Base-by-base conservation (phyloP, 2,888 invertebrate species). In the Harpagoxenus sublaevis region DNA sequence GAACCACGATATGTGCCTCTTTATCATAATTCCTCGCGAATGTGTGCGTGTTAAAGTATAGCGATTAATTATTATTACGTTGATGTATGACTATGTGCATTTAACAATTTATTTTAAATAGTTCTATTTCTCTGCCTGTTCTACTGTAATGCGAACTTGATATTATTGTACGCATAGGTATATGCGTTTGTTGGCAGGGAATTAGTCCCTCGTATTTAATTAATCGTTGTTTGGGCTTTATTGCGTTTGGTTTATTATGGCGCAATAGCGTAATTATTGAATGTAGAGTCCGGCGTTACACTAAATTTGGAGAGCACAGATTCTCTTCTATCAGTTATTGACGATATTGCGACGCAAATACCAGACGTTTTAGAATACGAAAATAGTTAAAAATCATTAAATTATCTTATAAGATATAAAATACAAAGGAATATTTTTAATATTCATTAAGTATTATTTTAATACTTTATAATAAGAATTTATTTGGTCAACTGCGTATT, bases 141-240 rank as follows among this genome's bases (percentile, higher is more conserved):
- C 70, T 70, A 70, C n/a, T 62, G 79, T 81, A 73, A 81, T 18
- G 12, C 79, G 73, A 48, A 39, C 60, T 73, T 81, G 73, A 81
- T 81, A 73, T 73, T 73, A 60, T 71, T 79, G 60, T 51, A 48
- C 8, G 35, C n/a, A 9, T 62, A 23, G 23, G 23, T 23, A 31
- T 45, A 28, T 35, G 55, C 39, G 12, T 81, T 81, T 55, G 39
- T 62, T 73, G 60, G 45, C 39, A 62, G 60, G 12, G 73, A 81
- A 73, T 81, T 73, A 81, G 77, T 77, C 18, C 48, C 48, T 73
- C 39, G 79, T 73, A 81, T 81, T 81, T 81, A 81, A 81, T 81
- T 81, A 81, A 73, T 81, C 74, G 73, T 81, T 73, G 73, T 48
- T 60, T 73, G 73, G 57, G 60, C 79, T 79, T 79, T 79, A 79